These are phyloP conservation scores for Rattus norvegicus DNA, from an alignment of 2,113 vertebrate genomes.

Conservation along the genomic window DNA sequence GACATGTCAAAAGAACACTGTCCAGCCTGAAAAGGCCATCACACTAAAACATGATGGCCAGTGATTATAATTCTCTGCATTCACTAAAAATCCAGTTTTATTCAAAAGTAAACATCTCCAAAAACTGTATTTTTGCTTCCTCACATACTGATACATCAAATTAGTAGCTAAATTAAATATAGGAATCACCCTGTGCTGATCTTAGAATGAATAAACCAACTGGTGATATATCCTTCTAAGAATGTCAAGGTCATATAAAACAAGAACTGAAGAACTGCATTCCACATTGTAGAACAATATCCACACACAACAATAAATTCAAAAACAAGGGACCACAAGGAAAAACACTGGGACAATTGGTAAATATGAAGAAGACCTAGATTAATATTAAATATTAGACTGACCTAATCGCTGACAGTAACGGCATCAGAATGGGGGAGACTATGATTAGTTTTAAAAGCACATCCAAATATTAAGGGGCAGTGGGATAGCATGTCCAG, in stretches of 20 bases:
- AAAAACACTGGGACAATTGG: neutral
- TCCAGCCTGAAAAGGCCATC: neutral
- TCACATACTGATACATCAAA: neutral
- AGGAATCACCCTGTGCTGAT: conserved; percentile 35
- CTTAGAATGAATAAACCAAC: conserved; percentile 36
- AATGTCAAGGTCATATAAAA: conserved; percentile 42
- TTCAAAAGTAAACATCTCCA: neutral
- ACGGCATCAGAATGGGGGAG: neutral
- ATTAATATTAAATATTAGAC: neutral
- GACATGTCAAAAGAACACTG: neutral
- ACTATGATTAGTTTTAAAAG: conserved; percentile 34
- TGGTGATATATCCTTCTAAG: neutral
- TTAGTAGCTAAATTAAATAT: neutral
- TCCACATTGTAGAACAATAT: neutral
- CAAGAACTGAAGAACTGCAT: neutral
- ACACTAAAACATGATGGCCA: conserved; percentile 33
- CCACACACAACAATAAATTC: neutral
- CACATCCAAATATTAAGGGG: neutral
- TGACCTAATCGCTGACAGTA: conserved; percentile 2
- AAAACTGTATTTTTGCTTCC: neutral
- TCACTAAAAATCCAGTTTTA: conserved; percentile 20
- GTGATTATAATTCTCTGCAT: neutral
- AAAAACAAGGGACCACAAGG: neutral
- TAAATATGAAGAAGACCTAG: neutral
- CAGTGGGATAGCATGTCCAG: neutral